Conservation (phyloP, 2,113 vertebrate species). For the Solea senegalensis region DNA sequence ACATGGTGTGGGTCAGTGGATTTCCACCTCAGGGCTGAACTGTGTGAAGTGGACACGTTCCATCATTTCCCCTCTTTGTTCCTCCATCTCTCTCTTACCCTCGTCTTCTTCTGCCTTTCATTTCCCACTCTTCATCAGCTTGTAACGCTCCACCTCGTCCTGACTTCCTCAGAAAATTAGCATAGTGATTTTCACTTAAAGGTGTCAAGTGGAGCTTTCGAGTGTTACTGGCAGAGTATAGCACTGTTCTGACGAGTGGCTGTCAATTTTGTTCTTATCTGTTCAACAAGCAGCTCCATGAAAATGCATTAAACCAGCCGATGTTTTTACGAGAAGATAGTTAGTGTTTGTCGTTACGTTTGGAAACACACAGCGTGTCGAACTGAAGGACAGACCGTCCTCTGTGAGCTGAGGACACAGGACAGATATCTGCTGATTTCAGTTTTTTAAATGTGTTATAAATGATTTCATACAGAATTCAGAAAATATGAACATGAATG, state of each 20-base stretch:
- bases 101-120: neutral
- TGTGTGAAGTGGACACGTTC: neutral
- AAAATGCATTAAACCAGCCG: neutral
- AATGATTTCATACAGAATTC: too few species aligned
- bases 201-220: neutral
- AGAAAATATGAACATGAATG: too few species aligned
- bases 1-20: too few species aligned
- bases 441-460: too few species aligned
- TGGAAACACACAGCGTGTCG: neutral
- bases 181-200: constrained; percentile 8
- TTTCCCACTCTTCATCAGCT: neutral
- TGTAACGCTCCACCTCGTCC: neutral
- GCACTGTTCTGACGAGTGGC: neutral
- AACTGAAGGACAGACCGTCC: too few species aligned
- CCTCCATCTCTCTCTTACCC: neutral
- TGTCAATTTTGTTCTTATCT: neutral
- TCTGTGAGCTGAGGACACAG: too few species aligned
- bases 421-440: too few species aligned
- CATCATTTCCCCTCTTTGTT: neutral
- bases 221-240: neutral
- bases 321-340: neutral
- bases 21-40: too few species aligned
- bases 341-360: neutral
- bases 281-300: neutral
- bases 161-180: neutral